These are phyloP conservation scores for Elymnias hypermnestra DNA, from an alignment of 1,140 invertebrate species.

Conservation along the genomic window DNA sequence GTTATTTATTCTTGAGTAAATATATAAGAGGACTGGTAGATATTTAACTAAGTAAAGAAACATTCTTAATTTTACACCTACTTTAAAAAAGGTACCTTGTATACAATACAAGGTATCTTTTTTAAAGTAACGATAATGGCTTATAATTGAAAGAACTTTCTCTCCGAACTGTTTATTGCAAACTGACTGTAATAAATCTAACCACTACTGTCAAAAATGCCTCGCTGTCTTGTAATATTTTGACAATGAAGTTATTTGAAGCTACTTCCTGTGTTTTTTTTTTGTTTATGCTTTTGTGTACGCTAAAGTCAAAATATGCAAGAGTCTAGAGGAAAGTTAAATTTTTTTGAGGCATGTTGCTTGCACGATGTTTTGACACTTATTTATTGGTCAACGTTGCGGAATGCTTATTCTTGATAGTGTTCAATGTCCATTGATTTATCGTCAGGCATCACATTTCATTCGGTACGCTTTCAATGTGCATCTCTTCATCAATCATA, in stretches of 20 bases:
- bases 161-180: no score
- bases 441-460: conserved; percentile 39
- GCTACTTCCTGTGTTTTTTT: conserved; percentile 18
- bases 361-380: conserved; percentile 58
- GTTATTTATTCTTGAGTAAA: neutral
- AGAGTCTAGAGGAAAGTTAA: conserved; percentile 31
- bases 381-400: conserved; percentile 49
- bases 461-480: conserved; percentile 64
- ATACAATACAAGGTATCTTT: no score
- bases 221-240: conserved; percentile 21
- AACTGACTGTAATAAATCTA: no score
- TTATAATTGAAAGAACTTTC: no score
- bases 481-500: conserved; percentile 54
- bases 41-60: no score
- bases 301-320: conserved; percentile 34
- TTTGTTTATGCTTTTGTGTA: conserved; percentile 13
- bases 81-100: no score
- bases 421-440: conserved; percentile 39
- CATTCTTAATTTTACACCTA: no score
- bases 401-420: conserved; percentile 56
- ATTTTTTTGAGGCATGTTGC: conserved; percentile 52
- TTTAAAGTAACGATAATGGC: no score
- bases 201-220: conserved; percentile 4
- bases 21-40: no score
- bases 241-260: conserved; percentile 16